Evolutionary conservation across 2,888 invertebrate species (phyloP).

Genomic region (Octonoba sinensis): DNA sequence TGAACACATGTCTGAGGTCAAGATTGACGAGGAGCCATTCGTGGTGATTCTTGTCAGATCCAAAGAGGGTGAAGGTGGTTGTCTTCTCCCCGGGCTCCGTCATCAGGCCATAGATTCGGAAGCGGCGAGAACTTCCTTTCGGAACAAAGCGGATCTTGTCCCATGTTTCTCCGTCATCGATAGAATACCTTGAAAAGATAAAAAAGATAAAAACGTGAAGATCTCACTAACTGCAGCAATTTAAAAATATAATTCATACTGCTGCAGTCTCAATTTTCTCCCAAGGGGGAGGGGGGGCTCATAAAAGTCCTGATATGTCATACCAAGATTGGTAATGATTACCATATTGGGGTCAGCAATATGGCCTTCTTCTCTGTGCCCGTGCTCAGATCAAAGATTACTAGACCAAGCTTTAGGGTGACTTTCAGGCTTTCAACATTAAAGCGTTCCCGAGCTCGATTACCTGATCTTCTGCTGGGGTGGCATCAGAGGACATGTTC

Average conservation of each 20-base stretch:
- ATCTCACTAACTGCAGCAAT: too few species aligned
- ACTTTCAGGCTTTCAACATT: too few species aligned
- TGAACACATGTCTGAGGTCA: constrained; percentile 75
- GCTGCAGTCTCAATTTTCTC: not conserved
- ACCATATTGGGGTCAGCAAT: too few species aligned
- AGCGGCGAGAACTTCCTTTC: constrained; percentile 76
- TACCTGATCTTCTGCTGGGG: too few species aligned
- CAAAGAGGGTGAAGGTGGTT: constrained; percentile 91
- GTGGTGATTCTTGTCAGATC: constrained; percentile 82
- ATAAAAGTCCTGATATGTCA: too few species aligned
- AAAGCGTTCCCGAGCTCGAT: too few species aligned
- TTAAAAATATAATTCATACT: not conserved
- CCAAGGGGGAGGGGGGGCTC: too few species aligned
- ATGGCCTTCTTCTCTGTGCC: too few species aligned
- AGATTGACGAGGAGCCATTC: constrained; percentile 90
- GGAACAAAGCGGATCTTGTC: constrained; percentile 76
- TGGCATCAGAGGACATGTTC: too few species aligned
- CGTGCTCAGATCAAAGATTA: too few species aligned
- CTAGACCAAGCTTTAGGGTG: too few species aligned
- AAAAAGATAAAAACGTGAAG: not conserved
- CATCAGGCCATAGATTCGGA: constrained; percentile 89
- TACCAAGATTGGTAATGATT: too few species aligned
- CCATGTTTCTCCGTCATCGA: constrained; percentile 89
- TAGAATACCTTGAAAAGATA: constrained; percentile 77
- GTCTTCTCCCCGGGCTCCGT: constrained; percentile 95